Percentiles rank a stretch among this genome's conserved stretches.
Conservation (phyloP, 2,113 vertebrate species). For the Girardinichthys multiradiatus region DNA sequence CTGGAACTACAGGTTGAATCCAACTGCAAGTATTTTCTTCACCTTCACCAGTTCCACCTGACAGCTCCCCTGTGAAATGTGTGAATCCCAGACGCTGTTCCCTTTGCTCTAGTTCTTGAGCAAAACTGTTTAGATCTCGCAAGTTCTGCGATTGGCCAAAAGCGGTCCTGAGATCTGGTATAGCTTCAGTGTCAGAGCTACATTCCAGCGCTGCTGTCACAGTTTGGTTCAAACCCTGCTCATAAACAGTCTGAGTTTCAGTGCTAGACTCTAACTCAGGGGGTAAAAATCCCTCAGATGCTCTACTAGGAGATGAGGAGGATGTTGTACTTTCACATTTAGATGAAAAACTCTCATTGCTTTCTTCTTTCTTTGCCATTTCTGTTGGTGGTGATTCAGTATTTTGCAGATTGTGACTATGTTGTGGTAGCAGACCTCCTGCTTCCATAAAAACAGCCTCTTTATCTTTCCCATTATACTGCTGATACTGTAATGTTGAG, state of each 20-base stretch:
- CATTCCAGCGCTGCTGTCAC: conserved; percentile 29
- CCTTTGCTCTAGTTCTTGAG: conserved; percentile 58
- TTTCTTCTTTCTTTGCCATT: conserved; percentile 38
- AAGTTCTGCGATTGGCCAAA: conserved; percentile 49
- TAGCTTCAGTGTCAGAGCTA: conserved; percentile 31
- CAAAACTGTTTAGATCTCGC: conserved; percentile 49
- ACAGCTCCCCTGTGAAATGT: conserved; percentile 44
- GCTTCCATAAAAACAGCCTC: conserved; percentile 35
- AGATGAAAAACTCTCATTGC: conserved; percentile 16
- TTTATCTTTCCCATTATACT: conserved; percentile 47
- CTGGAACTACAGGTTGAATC: conserved; percentile 9
- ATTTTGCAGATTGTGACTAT: neutral
- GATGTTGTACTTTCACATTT: conserved; percentile 14
- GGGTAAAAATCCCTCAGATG: conserved; percentile 19
- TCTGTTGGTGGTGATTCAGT: conserved; percentile 16
- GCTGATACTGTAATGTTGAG: conserved; percentile 26
- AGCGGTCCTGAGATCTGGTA: conserved; percentile 28
- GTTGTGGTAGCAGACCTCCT: conserved; percentile 34
- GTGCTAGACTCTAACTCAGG: conserved; percentile 32
- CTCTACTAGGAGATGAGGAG: conserved; percentile 28
- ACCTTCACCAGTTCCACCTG: conserved; percentile 29
- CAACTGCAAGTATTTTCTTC: conserved; percentile 17
- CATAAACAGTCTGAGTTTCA: conserved; percentile 37
- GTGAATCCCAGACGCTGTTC: conserved; percentile 39
- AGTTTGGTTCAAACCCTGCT: conserved; percentile 42